Evolutionary conservation across 2,888 invertebrate genomes (phyloP).

Genomic region (Drosophila merina): DNA sequence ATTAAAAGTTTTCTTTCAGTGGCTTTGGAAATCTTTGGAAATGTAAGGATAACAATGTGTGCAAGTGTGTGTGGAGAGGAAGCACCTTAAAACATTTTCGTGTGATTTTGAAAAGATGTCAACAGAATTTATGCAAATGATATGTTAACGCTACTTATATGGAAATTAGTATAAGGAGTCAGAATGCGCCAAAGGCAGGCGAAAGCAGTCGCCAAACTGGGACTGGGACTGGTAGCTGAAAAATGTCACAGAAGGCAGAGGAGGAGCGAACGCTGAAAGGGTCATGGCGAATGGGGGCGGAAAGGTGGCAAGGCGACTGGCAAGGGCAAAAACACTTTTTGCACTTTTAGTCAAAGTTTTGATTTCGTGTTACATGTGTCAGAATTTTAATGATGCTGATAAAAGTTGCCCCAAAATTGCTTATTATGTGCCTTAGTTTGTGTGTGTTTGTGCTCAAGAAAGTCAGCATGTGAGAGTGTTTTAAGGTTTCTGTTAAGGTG

Average conservation of each 20-base stretch:
- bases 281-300: slow-evolving; percentile 7
- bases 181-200: slow-evolving; percentile 75
- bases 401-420: slow-evolving; percentile 76
- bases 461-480: slow-evolving; percentile 5
- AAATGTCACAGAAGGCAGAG: slow-evolving; percentile 8
- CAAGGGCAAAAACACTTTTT: slow-evolving; percentile 67
- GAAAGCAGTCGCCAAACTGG: slow-evolving; percentile 60
- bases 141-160: slow-evolving; percentile 81
- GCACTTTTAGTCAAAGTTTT: slow-evolving; percentile 80
- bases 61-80: slow-evolving; percentile 43
- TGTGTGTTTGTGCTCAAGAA: slow-evolving; percentile 11
- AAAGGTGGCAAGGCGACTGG: slow-evolving; percentile 41
- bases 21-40: slow-evolving; percentile 10
- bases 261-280: not conserved
- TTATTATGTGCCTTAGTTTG: slow-evolving; percentile 68
- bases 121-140: slow-evolving; percentile 82
- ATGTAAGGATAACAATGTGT: slow-evolving; percentile 37
- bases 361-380: slow-evolving; percentile 79
- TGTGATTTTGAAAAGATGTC: slow-evolving; percentile 82
- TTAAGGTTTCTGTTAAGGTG: slow-evolving; percentile 20
- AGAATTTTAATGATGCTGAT: slow-evolving; percentile 80
- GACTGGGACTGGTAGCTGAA: slow-evolving; percentile 16
- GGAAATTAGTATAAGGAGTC: slow-evolving; percentile 81
- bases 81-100: slow-evolving; percentile 81
- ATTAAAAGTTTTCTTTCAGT: slow-evolving; percentile 1